Evolutionary conservation across 1,140 invertebrate species (phyloP), one percentile per base, ranked within the genome.

Genomic region (Drosophila tropicalis): DNA sequence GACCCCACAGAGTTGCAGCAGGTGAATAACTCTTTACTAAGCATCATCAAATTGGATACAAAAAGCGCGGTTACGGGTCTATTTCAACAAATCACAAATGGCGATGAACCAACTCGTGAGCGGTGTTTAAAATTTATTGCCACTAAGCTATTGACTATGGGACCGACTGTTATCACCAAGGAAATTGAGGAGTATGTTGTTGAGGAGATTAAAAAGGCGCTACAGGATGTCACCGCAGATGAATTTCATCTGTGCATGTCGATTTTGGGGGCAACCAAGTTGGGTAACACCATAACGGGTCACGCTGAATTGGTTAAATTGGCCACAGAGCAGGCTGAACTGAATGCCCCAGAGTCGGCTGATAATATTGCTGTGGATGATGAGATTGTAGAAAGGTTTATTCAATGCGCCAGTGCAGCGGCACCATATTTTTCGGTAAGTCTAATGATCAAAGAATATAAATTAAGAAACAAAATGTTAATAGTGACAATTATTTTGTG

Each of bases 211-310:
- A 98, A 98, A 91, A 98, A 98, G 94, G 95, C 97, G 67, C 93
- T 97, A 73, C 94, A 95, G 96, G 96, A 97, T 94, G 96, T 97
- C 10, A 97, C 96, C 41, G 96, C 97, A 58, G 97, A 98, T 79
- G 98, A 99, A 93, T 98, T 98, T 93, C 95, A 97, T 70, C 94
- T 95, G 56, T 95, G 99, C 36, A 97, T 99, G 95, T 96, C 96
- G 17, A 94, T 98, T 63, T 93, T 99, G 70, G 95, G 95, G 1
- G 95, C 95, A 92, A 96, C 98, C 9, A 95, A 95, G 92, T 93
- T 97, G 51, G 96, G 96, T 55, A 96, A 95, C 74, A 96, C 97
- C 39, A 93, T 96, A 17, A 94, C 93, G 72, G 98, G 98, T 7
- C 96, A 98, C 89, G 96, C 97, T 80, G 96, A 98, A 91, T 92